Percentiles rank a stretch among this genome's conserved stretches.
Conservation (phyloP, 2,888 invertebrate genomes). For the Asteroscopus sphinx region DNA sequence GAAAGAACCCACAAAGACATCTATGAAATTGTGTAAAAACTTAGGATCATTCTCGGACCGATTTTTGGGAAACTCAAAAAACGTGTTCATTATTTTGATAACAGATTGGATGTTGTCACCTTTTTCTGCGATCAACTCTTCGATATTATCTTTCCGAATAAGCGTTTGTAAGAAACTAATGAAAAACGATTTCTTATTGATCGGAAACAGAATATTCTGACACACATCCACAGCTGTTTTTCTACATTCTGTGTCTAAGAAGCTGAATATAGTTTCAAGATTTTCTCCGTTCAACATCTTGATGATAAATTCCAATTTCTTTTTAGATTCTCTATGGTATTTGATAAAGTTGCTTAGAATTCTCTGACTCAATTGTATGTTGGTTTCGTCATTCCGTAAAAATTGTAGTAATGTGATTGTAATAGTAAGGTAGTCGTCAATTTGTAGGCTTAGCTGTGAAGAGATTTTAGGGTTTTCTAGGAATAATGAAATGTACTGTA, state of each 20-base stretch:
- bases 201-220: constrained; percentile 77
- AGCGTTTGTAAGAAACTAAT: constrained; percentile 78
- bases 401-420: constrained; percentile 72
- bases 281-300: constrained; percentile 77
- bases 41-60: constrained; percentile 67
- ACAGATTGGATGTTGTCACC: constrained; percentile 84
- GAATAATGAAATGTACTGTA: constrained; percentile 71
- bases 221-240: constrained; percentile 71
- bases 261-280: constrained; percentile 78
- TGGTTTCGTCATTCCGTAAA: constrained; percentile 62
- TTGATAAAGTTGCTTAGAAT: constrained; percentile 72
- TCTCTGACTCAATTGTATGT: constrained; percentile 59
- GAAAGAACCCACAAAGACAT: constrained; percentile 79
- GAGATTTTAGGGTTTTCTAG: constrained; percentile 78
- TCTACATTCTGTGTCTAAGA: constrained; percentile 70
- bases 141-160: constrained; percentile 79
- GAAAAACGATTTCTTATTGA: constrained; percentile 76
- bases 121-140: constrained; percentile 78
- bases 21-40: constrained; percentile 79
- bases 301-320: constrained; percentile 79
- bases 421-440: constrained; percentile 74
- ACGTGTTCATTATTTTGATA: constrained; percentile 80
- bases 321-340: constrained; percentile 80
- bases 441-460: constrained; percentile 69
- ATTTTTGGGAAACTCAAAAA: constrained; percentile 77